A percentile compares a stretch with the other conserved stretches of the same genome.
Evolutionary conservation across 1,140 invertebrate genomes (phyloP).

Genomic region (Notospermus geniculatus): DNA sequence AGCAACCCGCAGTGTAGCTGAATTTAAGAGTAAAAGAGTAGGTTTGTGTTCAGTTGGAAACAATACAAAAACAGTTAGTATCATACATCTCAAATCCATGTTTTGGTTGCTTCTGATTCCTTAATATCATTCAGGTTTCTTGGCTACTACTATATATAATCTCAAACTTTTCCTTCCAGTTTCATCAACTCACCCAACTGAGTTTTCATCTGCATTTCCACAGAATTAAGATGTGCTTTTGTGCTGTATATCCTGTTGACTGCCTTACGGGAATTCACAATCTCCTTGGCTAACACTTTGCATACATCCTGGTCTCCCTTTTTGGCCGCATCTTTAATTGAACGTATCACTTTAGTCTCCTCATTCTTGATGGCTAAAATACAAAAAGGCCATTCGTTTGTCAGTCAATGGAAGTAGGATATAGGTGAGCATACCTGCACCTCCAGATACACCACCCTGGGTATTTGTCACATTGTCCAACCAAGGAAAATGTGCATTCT

Average conservation of each 20-base stretch:
- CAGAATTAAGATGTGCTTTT: slow-evolving; percentile 96
- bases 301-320: slow-evolving; percentile 95
- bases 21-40: slow-evolving; percentile 24
- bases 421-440: neutral
- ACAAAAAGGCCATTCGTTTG: slow-evolving; percentile 8
- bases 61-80: neutral
- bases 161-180: too few species aligned
- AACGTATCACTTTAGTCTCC: slow-evolving; percentile 93
- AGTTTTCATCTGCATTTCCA: slow-evolving; percentile 97
- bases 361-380: slow-evolving; percentile 84
- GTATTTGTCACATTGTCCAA: slow-evolving; percentile 9
- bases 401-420: neutral
- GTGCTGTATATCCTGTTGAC: slow-evolving; percentile 89
- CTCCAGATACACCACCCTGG: slow-evolving; percentile 9
- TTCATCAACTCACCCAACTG: slow-evolving; percentile 73
- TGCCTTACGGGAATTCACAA: slow-evolving; percentile 85
- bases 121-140: too few species aligned
- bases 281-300: slow-evolving; percentile 91
- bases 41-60: neutral
- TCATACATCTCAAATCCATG: neutral
- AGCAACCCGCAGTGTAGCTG: slow-evolving; percentile 82
- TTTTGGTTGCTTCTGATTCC: too few species aligned
- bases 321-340: slow-evolving; percentile 93
- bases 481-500: too few species aligned
- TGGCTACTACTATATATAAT: too few species aligned